Base-by-base conservation (phyloP, 2,888 invertebrate genomes). In the Macrophya annulata region DNA sequence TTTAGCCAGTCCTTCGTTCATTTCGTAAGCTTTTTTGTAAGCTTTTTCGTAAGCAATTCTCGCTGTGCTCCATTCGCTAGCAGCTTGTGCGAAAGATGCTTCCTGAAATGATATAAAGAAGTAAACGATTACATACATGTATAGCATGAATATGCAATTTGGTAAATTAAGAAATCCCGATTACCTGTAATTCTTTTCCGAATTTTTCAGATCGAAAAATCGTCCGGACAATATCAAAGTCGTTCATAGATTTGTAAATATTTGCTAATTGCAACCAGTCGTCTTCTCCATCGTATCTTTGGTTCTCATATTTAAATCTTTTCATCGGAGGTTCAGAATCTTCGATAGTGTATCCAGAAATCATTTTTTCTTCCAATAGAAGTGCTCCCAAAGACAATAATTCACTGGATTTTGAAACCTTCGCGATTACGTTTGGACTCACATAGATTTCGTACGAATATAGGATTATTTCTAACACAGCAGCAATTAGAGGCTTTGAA, bases 171-270 rank as follows among this genome's bases (percentile, higher is more conserved):
- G 55, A 8, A n/a, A 55, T 6, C 8, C n/a, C 31, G 25, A 82
- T 62, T 82, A 86, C 86, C 86, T 88, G 88, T 59, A 92, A 84
- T 15, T 94, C 92, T 86, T 94, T 92, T 79, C 94, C 94, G 12
- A 94, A 92, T 59, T 95, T 92, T 88, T 95, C 95, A 85, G 95
- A 94, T 77, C 94, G 90, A 89, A 96, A 96, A 88, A 96, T 95
- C 21, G 95, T 95, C 84, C 94, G 94, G 0, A 96, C 95, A 12
- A 95, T 93, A 90, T 96, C 96, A 92, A 94, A 94, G 88, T 96
- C 96, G 72, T 95, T 94, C 87, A 96, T 91, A 17, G 95, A 95
- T 90, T 95, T 95, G 90, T 96, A 96, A 77, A 97, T 93, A 87
- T 93, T 94, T 0, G 95, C 94, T 40, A 96, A 90, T 88, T 95